Percentiles rank a stretch among this genome's conserved stretches.
Evolutionary conservation across 2,797 vertebrate genomes (phyloP).

Genomic region (Discoglossus pictus): DNA sequence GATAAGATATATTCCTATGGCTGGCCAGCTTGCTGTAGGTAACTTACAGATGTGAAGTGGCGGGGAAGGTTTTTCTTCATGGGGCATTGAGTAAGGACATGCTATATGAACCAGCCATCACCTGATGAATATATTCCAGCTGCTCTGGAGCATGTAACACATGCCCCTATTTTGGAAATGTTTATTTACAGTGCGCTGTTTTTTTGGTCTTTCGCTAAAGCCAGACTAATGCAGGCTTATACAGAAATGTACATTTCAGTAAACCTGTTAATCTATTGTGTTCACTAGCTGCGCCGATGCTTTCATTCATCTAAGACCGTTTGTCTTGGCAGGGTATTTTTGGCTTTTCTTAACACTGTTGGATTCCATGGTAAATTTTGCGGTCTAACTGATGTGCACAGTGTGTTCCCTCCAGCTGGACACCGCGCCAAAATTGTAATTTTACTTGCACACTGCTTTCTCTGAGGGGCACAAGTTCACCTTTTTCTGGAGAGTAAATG

Average conservation of each 20-base stretch:
- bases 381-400: constrained; percentile 25
- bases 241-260: background rate
- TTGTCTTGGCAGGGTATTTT: constrained; percentile 24
- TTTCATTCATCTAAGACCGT: constrained; percentile 1
- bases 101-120: no score
- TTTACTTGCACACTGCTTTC: constrained; percentile 13
- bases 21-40: no score
- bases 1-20: no score
- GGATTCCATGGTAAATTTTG: constrained; percentile 28
- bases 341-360: constrained; percentile 6
- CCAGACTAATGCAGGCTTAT: background rate
- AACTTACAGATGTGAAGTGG: no score
- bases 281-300: background rate
- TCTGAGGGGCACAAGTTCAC: constrained; percentile 12
- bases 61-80: no score
- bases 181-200: background rate
- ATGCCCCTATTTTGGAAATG: no score
- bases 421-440: constrained; percentile 5
- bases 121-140: no score
- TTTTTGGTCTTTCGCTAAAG: background rate
- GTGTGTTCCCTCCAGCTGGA: constrained; percentile 2
- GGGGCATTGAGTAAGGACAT: no score
- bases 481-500: constrained; percentile 1
- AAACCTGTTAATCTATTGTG: background rate
- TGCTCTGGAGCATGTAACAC: no score